A percentile compares a stretch with the other conserved stretches of the same genome.
Evolutionary conservation across 23 tunicate genomes (phyloP).

Genomic region (Ascidia mentula): DNA sequence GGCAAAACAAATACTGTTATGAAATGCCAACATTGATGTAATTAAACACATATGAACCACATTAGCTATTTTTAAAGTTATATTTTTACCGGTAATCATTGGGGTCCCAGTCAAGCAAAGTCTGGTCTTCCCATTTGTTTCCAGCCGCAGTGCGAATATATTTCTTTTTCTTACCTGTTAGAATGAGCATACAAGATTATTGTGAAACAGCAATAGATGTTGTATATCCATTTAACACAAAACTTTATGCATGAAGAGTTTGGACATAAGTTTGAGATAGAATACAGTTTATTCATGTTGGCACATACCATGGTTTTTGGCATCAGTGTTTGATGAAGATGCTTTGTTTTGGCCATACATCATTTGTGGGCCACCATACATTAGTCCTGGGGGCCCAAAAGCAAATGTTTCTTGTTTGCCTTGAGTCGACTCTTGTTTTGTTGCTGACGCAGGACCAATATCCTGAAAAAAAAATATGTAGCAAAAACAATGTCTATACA

Average conservation of each 20-base stretch:
- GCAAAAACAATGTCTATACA: not conserved
- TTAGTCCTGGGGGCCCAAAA: not conserved
- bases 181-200: no score
- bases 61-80: no score
- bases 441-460: constrained; percentile 3
- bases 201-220: no score
- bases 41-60: no score
- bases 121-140: constrained; percentile 86
- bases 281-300: not conserved
- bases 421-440: no score
- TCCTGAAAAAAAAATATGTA: not conserved
- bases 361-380: not conserved
- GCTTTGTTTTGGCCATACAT: not conserved
- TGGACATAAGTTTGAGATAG: no score
- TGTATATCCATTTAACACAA: no score
- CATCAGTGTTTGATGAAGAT: not conserved
- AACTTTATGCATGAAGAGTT: no score
- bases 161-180: constrained; percentile 44
- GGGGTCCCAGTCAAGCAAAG: constrained; percentile 84
- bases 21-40: no score
- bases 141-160: constrained; percentile 88
- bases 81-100: constrained; percentile 97
- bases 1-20: no score
- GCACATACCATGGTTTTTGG: not conserved
- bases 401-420: constrained; percentile 4